Conservation (phyloP, 2,888 invertebrate species). For the Brachyopa scutellaris region DNA sequence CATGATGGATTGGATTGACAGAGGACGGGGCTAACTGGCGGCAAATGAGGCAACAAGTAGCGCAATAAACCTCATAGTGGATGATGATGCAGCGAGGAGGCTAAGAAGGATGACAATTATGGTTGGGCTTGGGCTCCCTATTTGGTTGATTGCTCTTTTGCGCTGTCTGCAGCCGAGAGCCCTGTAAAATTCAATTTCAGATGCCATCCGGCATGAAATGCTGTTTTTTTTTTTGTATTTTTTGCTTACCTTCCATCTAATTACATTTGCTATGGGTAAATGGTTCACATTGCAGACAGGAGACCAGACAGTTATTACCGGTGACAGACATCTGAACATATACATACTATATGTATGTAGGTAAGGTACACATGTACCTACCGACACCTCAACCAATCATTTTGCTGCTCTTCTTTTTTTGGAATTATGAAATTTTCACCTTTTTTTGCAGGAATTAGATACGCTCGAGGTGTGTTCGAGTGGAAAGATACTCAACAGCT, state of each 20-base stretch:
- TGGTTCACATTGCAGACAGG: constrained; percentile 44
- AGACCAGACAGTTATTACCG: constrained; percentile 40
- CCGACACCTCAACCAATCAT: background rate
- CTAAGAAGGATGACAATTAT: constrained; percentile 35
- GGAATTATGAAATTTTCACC: constrained; percentile 17
- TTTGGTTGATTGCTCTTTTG: constrained; percentile 43
- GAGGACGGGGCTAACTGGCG: background rate
- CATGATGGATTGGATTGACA: constrained; percentile 25
- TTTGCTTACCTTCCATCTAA: constrained; percentile 45
- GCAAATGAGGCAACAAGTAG: constrained; percentile 34
- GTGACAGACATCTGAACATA: background rate
- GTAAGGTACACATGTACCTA: constrained; percentile 6
- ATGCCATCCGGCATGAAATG: constrained; percentile 66
- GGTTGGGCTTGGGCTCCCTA: constrained; percentile 44
- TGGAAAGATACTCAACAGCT: background rate
- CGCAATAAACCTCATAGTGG: background rate
- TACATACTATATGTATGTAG: too few species aligned
- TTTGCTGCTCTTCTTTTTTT: background rate
- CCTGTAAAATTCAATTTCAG: constrained; percentile 54
- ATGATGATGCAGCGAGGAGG: constrained; percentile 7
- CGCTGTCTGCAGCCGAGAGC: background rate
- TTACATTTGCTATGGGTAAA: constrained; percentile 43
- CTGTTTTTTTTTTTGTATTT: constrained; percentile 46
- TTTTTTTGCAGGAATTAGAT: constrained; percentile 18
- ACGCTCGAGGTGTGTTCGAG: constrained; percentile 16